phyloP scores from a whole-genome alignment of 1,140 invertebrate genomes.

The Acromyrmex heyeri region DNA sequence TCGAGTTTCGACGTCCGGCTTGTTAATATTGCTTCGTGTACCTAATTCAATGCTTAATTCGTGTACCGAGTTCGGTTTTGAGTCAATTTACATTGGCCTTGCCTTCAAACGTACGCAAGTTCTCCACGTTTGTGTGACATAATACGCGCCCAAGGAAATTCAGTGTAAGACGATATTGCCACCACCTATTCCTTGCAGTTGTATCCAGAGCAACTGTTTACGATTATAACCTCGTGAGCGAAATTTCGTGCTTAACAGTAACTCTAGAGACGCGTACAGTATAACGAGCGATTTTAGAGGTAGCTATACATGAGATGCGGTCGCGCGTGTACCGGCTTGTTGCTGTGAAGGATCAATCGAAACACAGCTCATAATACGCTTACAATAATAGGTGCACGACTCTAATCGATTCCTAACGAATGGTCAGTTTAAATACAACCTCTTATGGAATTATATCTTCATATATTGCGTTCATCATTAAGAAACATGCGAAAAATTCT shows the following conservation, averaged over 20 bases:
- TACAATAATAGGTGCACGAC: not conserved
- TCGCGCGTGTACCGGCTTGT: conserved; percentile 27
- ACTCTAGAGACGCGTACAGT: conserved; percentile 8
- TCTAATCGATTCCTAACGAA: not conserved
- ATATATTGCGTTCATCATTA: not conserved
- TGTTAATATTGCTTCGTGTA: conserved; percentile 14
- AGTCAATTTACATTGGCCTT: conserved; percentile 33
- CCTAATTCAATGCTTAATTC: conserved; percentile 12
- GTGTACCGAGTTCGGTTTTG: conserved; percentile 28
- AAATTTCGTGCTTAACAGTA: conserved; percentile 73
- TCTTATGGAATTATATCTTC: not conserved
- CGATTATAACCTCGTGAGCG: conserved; percentile 71
- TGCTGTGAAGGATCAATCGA: not conserved
- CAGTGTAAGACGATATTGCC: conserved; percentile 38
- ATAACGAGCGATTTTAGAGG: conserved; percentile 58
- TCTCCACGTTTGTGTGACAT: conserved; percentile 18
- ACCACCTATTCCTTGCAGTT: conserved; percentile 39
- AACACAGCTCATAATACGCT: not conserved
- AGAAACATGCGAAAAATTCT: not conserved
- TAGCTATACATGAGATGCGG: conserved; percentile 65
- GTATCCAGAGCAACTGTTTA: conserved; percentile 66
- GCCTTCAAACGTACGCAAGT: not conserved
- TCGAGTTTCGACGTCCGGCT: not conserved
- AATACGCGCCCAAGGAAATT: conserved; percentile 64
- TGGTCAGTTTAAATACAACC: not conserved